Conservation (phyloP, 2,797 vertebrate genomes). For the Rhinichthys osculus region DNA sequence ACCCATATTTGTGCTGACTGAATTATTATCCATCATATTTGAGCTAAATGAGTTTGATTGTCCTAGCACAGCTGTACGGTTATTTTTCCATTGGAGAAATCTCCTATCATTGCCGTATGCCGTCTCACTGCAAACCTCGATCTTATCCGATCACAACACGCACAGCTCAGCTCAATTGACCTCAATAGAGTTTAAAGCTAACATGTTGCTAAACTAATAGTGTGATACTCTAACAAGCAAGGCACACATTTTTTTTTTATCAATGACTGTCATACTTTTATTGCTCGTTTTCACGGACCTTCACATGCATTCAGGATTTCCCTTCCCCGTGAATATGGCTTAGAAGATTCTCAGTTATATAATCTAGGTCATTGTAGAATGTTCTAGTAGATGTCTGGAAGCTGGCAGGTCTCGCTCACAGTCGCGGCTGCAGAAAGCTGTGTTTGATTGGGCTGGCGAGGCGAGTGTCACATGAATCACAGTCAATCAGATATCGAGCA, state of each 20-base stretch:
- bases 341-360: not conserved
- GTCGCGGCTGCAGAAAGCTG: not conserved
- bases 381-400: not conserved
- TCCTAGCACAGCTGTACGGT: not conserved
- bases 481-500: conserved; percentile 45
- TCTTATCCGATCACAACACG: not conserved
- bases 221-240: not conserved
- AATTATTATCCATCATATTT: not conserved
- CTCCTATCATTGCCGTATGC: not conserved
- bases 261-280: not conserved
- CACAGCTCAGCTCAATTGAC: not conserved
- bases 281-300: not conserved
- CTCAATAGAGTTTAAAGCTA: not conserved
- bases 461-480: conserved; percentile 49
- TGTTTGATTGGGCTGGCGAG: conserved; percentile 16
- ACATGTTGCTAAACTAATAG: not conserved
- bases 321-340: not conserved
- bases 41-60: not conserved
- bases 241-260: no score
- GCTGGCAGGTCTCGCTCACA: conserved; percentile 1
- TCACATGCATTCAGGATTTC: not conserved
- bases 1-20: not conserved
- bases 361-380: not conserved
- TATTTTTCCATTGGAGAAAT: not conserved
- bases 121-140: not conserved